These are phyloP conservation scores for Ptychochromis oligacanthus DNA, from an alignment of 2,113 vertebrate genomes.

Conservation along the genomic window DNA sequence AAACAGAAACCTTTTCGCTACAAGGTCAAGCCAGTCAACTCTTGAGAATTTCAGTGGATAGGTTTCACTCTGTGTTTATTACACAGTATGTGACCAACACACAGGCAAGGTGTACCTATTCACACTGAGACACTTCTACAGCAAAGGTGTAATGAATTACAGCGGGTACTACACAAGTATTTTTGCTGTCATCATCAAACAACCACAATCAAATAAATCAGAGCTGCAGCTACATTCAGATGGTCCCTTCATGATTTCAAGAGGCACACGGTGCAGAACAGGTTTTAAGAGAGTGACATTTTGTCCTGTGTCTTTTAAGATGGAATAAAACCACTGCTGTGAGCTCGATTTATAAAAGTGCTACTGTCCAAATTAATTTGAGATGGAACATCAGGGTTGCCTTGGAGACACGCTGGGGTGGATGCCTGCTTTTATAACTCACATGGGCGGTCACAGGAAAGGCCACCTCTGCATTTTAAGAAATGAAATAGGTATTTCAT, in stretches of 20 bases:
- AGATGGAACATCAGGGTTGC: conserved; percentile 66
- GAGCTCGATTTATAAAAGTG: conserved; percentile 55
- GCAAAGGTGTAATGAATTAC: not conserved
- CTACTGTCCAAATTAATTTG: conserved; percentile 62
- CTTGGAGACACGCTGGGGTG: conserved; percentile 58
- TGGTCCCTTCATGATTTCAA: conserved; percentile 15
- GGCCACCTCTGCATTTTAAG: conserved; percentile 34
- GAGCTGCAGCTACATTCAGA: not conserved
- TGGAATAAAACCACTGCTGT: conserved; percentile 39
- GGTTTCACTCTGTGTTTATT: not conserved
- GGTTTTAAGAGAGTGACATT: conserved; percentile 38
- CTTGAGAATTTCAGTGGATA: conserved; percentile 20
- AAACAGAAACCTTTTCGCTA: conserved; percentile 43
- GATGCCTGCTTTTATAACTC: conserved; percentile 38
- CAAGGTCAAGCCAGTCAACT: conserved; percentile 28
- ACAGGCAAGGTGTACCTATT: not conserved
- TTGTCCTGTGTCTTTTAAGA: conserved; percentile 19
- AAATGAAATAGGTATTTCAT: conserved; percentile 35
- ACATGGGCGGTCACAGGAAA: conserved; percentile 37
- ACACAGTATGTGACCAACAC: not conserved
- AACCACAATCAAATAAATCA: conserved; percentile 11
- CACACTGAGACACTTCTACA: not conserved
- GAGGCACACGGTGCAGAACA: conserved; percentile 3
- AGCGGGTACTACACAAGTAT: not conserved
- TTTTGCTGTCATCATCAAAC: conserved; percentile 19